A percentile compares a stretch with the other conserved stretches of the same genome.
Conservation (phyloP, 2,888 invertebrate genomes). For the Agonopterix subpropinquella region DNA sequence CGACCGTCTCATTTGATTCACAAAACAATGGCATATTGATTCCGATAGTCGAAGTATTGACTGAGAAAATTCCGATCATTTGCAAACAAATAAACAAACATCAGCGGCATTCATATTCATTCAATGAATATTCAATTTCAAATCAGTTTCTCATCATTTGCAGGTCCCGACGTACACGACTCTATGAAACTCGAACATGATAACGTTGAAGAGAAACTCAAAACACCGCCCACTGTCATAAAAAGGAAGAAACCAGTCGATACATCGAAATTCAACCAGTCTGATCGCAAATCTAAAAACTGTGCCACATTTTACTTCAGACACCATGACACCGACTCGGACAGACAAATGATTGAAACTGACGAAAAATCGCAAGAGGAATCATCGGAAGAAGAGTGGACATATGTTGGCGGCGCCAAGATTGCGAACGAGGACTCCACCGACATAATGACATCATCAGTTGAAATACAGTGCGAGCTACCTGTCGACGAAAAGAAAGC, state of each 20-base stretch:
- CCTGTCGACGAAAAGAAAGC: slow-evolving; percentile 51
- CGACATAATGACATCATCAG: slow-evolving; percentile 69
- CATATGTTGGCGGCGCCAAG: slow-evolving; percentile 73
- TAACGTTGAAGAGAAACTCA: slow-evolving; percentile 37
- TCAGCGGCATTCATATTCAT: slow-evolving; percentile 9
- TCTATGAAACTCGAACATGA: slow-evolving; percentile 16
- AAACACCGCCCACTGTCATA: slow-evolving; percentile 62
- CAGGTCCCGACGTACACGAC: slow-evolving; percentile 47
- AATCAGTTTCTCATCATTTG: slow-evolving; percentile 20
- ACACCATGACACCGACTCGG: slow-evolving; percentile 91
- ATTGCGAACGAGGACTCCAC: slow-evolving; percentile 64
- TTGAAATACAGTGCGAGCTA: slow-evolving; percentile 65
- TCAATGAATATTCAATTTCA: slow-evolving; percentile 10
- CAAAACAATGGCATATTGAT: slow-evolving; percentile 41
- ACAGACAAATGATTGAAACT: slow-evolving; percentile 77
- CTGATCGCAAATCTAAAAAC: slow-evolving; percentile 87
- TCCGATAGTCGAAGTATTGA: slow-evolving; percentile 24
- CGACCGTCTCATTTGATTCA: slow-evolving; percentile 26
- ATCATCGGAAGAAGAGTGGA: slow-evolving; percentile 78
- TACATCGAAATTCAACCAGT: slow-evolving; percentile 79
- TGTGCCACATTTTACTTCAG: slow-evolving; percentile 90
- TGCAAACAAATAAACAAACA: slow-evolving; percentile 35
- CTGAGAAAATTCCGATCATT: slow-evolving; percentile 18
- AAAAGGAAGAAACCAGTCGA: slow-evolving; percentile 73
- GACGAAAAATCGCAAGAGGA: slow-evolving; percentile 65